Base-by-base conservation (phyloP, 2,797 vertebrate species). In the Kryptopterus vitreolus region DNA sequence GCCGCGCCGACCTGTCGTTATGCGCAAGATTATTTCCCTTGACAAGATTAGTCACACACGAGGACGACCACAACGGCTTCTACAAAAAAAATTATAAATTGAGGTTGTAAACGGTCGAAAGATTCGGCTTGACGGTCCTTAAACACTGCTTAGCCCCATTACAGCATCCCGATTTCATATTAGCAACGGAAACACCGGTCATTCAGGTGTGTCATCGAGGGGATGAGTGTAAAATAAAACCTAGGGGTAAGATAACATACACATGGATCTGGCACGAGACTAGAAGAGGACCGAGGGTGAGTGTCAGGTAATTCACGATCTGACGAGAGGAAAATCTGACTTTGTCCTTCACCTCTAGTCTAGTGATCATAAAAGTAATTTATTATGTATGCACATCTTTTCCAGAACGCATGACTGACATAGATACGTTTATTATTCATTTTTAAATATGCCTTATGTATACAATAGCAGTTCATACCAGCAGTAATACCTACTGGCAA, bases 81-180 rank as follows among this genome's bases (percentile, higher is more conserved):
- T 59, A 66, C 78, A 43, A 81, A 83, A 83, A 43, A 81, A 83
- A 83, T 10, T 10, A 43, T 78, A 35, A 31, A 70, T n/a, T 74
- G 35, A 78, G 53, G 73, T 75, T 75, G 35, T 74, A 75, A 80
- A 65, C 35, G 22, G 61, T 58, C 82, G 63, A 85, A 76, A 75
- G 78, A 74, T 78, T 75, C 38, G 65, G 63, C 48, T 24, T 59
- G 68, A 70, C 78, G 76, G 79, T 65, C 55, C 79, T 79, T 69
- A 71, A 85, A 80, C 24, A 7, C 57, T 63, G 81, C 70, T 74
- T 70, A 69, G 50, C 7, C 55, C 52, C 71, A 71, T 82, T 73
- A 84, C n/a, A n/a, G n/a, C n/a, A n/a, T 78, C 80, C 63, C 16
- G 29, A 59, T 85, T 83, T 85, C 62, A 20, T 71, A 85, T 85